Conservation (phyloP, 53 echinoderm and acorn worm species). For the Paelopatides confundens region DNA sequence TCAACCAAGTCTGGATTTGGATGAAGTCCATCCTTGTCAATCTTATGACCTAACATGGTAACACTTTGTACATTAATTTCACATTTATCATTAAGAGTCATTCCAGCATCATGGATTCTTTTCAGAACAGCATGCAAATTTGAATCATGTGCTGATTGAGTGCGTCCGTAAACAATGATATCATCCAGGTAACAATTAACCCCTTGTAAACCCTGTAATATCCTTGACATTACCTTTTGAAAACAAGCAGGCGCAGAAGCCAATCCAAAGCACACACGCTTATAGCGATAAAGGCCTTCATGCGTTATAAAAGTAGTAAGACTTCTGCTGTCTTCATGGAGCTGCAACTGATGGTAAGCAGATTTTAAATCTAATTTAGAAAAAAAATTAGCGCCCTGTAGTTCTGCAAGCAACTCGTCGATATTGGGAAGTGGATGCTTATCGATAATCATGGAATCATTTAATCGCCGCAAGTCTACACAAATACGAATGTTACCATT, state of each 20-base stretch:
- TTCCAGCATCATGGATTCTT: slow-evolving; percentile 7
- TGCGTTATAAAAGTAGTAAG: not conserved
- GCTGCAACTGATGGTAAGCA: slow-evolving; percentile 72
- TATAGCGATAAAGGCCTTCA: not conserved
- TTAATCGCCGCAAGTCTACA: slow-evolving; percentile 42
- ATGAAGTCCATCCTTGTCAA: slow-evolving; percentile 21
- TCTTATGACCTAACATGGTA: slow-evolving; percentile 20
- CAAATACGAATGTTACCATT: slow-evolving; percentile 34
- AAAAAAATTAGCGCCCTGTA: slow-evolving; percentile 48
- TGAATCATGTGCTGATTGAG: slow-evolving; percentile 26
- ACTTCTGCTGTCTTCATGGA: slow-evolving; percentile 1
- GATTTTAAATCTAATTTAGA: slow-evolving; percentile 71
- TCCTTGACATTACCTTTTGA: not conserved
- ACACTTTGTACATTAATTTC: slow-evolving; percentile 17
- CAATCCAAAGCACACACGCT: not conserved
- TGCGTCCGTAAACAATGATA: not conserved
- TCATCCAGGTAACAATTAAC: not conserved
- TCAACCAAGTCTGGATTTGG: slow-evolving; percentile 27
- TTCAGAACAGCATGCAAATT: not conserved
- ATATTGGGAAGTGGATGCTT: slow-evolving; percentile 70
- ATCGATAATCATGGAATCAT: slow-evolving; percentile 67
- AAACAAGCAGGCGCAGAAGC: not conserved
- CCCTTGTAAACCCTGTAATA: not conserved
- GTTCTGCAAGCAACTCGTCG: slow-evolving; percentile 66
- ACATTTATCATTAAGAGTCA: slow-evolving; percentile 49